A percentile compares a stretch with the other conserved stretches of the same genome.
These are phyloP conservation scores for Zaprionus davidi DNA, from an alignment of 1,140 invertebrate species.

Conservation along the genomic window DNA sequence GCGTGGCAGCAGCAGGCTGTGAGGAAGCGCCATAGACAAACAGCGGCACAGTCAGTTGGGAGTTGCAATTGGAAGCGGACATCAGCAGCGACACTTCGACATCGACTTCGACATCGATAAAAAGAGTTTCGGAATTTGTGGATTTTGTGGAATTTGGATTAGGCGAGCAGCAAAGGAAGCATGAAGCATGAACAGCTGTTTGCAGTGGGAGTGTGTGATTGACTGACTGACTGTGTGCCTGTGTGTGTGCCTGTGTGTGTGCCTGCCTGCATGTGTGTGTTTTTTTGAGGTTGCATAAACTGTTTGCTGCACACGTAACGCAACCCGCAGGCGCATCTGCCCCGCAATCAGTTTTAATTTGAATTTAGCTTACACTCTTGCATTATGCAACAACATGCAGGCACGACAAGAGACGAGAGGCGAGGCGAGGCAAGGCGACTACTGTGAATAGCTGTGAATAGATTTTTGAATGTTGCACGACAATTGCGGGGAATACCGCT, in stretches of 20 bases:
- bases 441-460: slow-evolving; percentile 17
- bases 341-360: slow-evolving; percentile 33
- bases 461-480: neutral
- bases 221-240: neutral
- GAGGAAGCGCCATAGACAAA: slow-evolving; percentile 2
- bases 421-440: slow-evolving; percentile 10
- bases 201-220: neutral
- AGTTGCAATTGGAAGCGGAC: slow-evolving; percentile 7
- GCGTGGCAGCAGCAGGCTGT: slow-evolving; percentile 16
- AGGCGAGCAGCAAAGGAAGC: slow-evolving; percentile 21
- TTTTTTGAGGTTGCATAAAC: slow-evolving; percentile 48
- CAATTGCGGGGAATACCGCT: slow-evolving; percentile 14
- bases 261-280: neutral
- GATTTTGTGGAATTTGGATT: slow-evolving; percentile 44
- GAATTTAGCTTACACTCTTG: slow-evolving; percentile 18
- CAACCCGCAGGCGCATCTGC: slow-evolving; percentile 28
- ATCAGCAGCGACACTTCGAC: neutral
- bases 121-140: slow-evolving; percentile 20
- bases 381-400: slow-evolving; percentile 35
- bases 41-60: slow-evolving; percentile 20
- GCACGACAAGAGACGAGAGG: neutral
- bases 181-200: slow-evolving; percentile 35
- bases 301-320: slow-evolving; percentile 45
- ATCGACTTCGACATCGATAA: neutral
- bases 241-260: slow-evolving; percentile 5